Evolutionary conservation across 2,113 vertebrate genomes (phyloP).

Genomic region (Euleptes europaea): DNA sequence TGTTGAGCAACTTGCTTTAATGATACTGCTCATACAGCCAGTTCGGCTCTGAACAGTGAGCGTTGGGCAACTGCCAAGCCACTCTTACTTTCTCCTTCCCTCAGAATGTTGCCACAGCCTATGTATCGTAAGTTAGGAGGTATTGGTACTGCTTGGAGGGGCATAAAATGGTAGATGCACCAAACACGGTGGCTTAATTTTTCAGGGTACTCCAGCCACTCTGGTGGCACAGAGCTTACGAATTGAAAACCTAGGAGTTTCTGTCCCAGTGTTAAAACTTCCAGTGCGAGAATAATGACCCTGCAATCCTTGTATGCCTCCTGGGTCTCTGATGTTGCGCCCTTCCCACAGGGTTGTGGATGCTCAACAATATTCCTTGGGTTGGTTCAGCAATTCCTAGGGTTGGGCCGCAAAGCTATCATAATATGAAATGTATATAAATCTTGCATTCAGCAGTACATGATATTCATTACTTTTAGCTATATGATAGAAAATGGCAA

Average conservation of each 20-base stretch:
- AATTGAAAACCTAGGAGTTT: neutral
- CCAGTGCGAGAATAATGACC: neutral
- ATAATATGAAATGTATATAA: slow-evolving; percentile 13
- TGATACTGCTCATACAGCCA: too few species aligned
- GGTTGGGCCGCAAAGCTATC: too few species aligned
- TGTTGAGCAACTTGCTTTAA: too few species aligned
- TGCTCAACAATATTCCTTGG: neutral
- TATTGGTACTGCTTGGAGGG: neutral
- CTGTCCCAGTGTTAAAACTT: neutral
- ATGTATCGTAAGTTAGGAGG: neutral
- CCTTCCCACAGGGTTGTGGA: neutral
- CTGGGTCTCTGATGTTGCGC: neutral
- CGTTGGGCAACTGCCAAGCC: neutral
- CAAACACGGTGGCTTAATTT: too few species aligned
- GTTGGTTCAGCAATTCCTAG: neutral
- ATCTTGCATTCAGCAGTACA: neutral
- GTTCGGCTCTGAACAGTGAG: too few species aligned
- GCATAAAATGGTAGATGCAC: neutral
- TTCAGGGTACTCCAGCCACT: neutral
- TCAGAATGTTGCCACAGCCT: neutral
- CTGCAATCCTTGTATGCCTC: neutral
- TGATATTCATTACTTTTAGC: slow-evolving; percentile 18
- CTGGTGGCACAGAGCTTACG: neutral
- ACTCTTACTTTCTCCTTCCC: neutral
- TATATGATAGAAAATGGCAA: slow-evolving; percentile 42